phyloP scores from a whole-genome alignment of 2,888 invertebrate species.

The Cantharis rustica region DNA sequence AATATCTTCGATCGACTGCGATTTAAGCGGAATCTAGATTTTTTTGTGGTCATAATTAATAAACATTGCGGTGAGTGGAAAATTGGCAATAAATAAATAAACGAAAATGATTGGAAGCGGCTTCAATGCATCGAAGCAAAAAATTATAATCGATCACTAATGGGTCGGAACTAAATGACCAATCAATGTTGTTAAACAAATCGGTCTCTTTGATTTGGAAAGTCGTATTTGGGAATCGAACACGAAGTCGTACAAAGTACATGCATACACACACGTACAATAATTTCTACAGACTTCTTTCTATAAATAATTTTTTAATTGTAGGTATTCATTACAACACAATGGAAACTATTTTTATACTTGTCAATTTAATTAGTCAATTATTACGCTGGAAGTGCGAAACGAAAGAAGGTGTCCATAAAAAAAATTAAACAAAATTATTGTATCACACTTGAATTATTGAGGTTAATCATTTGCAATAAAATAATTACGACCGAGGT shows the following conservation, averaged over 20 bases:
- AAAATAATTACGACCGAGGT: slow-evolving; percentile 6
- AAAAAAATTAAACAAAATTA: slow-evolving; percentile 10
- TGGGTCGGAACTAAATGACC: not conserved
- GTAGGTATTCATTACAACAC: not conserved
- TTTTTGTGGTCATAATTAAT: not conserved
- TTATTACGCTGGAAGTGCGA: not conserved
- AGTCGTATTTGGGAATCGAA: not conserved
- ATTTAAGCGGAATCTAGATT: not conserved
- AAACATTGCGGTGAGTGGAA: not conserved
- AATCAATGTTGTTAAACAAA: not conserved
- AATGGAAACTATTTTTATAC: not conserved
- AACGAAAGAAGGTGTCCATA: not conserved
- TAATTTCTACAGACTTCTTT: not conserved
- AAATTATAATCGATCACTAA: not conserved
- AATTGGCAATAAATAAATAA: not conserved
- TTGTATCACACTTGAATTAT: not conserved
- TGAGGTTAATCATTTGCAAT: slow-evolving; percentile 9
- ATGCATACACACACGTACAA: not conserved
- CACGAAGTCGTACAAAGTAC: not conserved
- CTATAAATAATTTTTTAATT: not conserved
- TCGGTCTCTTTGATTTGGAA: not conserved
- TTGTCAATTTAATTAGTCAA: not conserved
- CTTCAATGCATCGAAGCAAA: not conserved
- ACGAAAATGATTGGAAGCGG: not conserved
- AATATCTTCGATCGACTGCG: not conserved